These are phyloP conservation scores for Phymanthus crucifer DNA, from an alignment of 92 coral and sea anemone species.

Conservation along the genomic window DNA sequence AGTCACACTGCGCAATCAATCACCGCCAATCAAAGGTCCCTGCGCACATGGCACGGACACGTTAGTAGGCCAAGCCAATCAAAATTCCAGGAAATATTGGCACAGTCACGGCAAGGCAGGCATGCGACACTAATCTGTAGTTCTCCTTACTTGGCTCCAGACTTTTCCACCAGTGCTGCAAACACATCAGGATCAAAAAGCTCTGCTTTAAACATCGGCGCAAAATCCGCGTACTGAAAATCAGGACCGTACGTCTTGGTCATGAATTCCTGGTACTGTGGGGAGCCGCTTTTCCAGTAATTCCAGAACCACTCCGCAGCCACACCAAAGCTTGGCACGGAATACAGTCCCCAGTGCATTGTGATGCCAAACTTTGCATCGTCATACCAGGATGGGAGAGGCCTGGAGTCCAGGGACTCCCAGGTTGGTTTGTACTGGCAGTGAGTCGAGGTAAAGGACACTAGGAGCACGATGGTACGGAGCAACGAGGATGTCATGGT, in stretches of 20 bases:
- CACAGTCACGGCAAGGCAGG: too few species aligned
- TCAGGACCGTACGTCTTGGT: constrained; percentile 81
- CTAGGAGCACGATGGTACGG: not conserved
- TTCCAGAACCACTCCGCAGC: constrained; percentile 83
- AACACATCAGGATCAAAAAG: constrained; percentile 86
- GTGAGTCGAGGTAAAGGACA: not conserved
- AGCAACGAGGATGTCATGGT: not conserved
- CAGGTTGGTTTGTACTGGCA: constrained; percentile 63
- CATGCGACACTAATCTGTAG: too few species aligned
- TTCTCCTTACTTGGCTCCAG: constrained; percentile 81
- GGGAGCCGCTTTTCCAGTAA: constrained; percentile 66
- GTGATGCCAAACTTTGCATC: constrained; percentile 79
- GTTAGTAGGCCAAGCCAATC: too few species aligned
- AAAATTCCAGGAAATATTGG: too few species aligned
- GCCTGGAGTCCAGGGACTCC: constrained; percentile 80
- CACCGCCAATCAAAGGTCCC: too few species aligned
- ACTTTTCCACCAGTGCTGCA: constrained; percentile 78
- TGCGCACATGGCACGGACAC: too few species aligned
- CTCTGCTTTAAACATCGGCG: constrained; percentile 95
- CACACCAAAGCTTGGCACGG: constrained; percentile 80
- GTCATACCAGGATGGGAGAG: constrained; percentile 88
- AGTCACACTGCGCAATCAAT: too few species aligned
- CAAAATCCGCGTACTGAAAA: constrained; percentile 81
- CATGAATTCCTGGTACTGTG: constrained; percentile 70
- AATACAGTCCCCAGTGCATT: constrained; percentile 85